Conservation (phyloP, 2,797 vertebrate genomes). For the Jordanella pulchra region DNA sequence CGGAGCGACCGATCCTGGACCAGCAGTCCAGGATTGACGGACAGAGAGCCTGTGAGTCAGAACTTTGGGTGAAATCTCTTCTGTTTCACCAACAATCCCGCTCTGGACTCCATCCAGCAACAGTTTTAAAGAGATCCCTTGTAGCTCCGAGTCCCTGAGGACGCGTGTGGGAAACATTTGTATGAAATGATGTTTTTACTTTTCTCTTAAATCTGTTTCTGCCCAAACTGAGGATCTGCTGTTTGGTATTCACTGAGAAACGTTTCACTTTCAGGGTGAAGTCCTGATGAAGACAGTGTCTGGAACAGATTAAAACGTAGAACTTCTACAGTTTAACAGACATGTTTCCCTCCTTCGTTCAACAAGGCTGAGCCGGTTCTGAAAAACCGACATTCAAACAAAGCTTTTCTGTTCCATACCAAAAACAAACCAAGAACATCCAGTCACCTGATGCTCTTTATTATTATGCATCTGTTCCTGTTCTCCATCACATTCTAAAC, state of each 20-base stretch:
- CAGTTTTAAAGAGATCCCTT: conserved; percentile 45
- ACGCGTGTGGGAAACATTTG: conserved; percentile 7
- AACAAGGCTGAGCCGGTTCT: too few species aligned
- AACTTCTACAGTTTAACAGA: too few species aligned
- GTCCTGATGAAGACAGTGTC: not conserved
- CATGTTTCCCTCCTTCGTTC: too few species aligned
- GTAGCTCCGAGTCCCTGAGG: conserved; percentile 17
- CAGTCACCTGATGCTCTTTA: too few species aligned
- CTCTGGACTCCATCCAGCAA: conserved; percentile 42
- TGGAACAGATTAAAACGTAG: not conserved
- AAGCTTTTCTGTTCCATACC: too few species aligned
- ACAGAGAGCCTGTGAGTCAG: conserved; percentile 27
- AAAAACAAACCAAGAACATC: too few species aligned
- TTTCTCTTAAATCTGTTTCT: conserved; percentile 11
- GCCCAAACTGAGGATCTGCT: not conserved
- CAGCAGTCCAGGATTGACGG: conserved; percentile 20
- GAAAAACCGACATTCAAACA: too few species aligned
- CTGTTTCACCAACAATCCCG: conserved; percentile 10
- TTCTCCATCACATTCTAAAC: too few species aligned
- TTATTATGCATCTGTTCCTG: too few species aligned
- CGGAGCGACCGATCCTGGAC: not conserved
- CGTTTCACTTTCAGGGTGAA: not conserved
- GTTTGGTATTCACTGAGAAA: not conserved
- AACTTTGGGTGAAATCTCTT: conserved; percentile 26
- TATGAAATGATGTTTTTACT: conserved; percentile 22